Evolutionary conservation across 2,797 vertebrate genomes (phyloP), one percentile per base, ranked within the genome.

Genomic region (Adelosebastes latens): DNA sequence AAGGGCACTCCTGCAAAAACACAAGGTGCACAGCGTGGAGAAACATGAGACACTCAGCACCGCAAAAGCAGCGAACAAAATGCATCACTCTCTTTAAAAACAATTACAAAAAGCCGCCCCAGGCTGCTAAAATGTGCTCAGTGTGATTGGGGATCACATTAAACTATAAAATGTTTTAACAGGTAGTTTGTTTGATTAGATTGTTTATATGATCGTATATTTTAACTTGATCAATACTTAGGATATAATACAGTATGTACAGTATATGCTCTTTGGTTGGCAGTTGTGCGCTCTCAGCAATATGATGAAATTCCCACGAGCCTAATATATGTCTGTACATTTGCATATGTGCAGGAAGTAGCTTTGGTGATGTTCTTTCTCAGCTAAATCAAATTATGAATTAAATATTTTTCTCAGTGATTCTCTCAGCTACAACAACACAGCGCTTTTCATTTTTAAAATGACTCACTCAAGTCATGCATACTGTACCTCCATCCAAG

Each of bases 361-460:
- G n/a, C 67, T 52, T 2, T 9, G 10, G 16, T 49, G 25, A 39
- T 72, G 67, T 69, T 72, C 75, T 80, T 49, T 67, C 0, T 13
- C 65, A 34, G 79, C 69, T 6, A 42, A 60, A 16, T 77, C 56
- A 29, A 5, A 3, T 14, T 75, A 72, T 81, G 25, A 88, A 83
- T 83, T 59, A 72, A 77, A 63, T 34, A 77, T 77, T 64, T 72
- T 62, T 20, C 59, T 36, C 39, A 64, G 31, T 70, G 18, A 56
- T 80, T 79, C 36, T 75, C n/a, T 67, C 11, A 5, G 39, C 39
- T 59, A 34, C 52, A 61, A 20, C 25, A 56, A 55, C 61, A 29
- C 1, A 49, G 22, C 36, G 3, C 31, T 71, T 67, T 73, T 20
- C n/a, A 63, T 75, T 65, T 75, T 72, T 75, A 14, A 75, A 46